Conservation (phyloP, 2,113 vertebrate species). For the Redunca redunca region DNA sequence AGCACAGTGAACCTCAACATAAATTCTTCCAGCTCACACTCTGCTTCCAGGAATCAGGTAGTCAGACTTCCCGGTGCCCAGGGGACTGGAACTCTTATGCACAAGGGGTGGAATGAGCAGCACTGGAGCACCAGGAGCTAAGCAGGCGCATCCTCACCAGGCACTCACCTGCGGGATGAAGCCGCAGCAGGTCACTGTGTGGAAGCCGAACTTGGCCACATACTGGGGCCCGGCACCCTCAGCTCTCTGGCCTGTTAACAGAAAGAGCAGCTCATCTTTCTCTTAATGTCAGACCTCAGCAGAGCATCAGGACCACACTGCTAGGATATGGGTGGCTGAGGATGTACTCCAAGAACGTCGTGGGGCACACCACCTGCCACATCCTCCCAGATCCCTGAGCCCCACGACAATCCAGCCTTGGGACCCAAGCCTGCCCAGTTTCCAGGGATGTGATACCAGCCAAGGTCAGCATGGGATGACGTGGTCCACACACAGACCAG, state of each 20-base stretch:
- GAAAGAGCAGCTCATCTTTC: not conserved
- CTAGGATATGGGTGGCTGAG: not conserved
- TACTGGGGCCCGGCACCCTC: slow-evolving; percentile 69
- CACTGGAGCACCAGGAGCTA: not conserved
- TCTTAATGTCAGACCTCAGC: not conserved
- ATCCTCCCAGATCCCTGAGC: not conserved
- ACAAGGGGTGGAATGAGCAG: not conserved
- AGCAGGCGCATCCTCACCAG: not conserved
- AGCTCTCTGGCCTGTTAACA: slow-evolving; percentile 82
- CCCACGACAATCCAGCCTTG: not conserved
- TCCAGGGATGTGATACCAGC: not conserved
- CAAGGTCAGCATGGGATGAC: not conserved
- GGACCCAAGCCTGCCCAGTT: not conserved
- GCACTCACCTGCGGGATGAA: slow-evolving; percentile 89
- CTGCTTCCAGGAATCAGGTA: not conserved
- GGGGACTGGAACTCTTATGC: not conserved
- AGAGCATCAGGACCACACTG: not conserved
- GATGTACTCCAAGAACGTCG: not conserved
- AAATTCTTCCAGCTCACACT: not conserved
- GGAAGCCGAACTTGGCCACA: slow-evolving; percentile 90
- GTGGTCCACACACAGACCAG: accelerated
- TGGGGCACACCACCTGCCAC: not conserved
- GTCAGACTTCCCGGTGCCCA: not conserved
- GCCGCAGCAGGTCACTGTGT: slow-evolving; percentile 89
- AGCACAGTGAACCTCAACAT: accelerated